Base-by-base conservation (phyloP, 2,797 vertebrate genomes). In the Labroides dimidiatus region DNA sequence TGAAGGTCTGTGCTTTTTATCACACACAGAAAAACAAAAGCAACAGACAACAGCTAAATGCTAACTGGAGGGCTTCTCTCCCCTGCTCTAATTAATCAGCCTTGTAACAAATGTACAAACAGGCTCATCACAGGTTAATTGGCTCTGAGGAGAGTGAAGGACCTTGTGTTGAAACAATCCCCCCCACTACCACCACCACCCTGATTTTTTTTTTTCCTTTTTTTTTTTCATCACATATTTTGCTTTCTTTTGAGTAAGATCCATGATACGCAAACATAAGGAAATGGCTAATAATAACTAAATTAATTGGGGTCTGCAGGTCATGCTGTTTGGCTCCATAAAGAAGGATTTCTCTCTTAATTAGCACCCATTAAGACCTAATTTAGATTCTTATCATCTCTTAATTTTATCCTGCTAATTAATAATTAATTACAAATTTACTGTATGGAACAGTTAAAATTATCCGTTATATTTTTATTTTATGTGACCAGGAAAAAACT, bases 21-120 rank as follows among this genome's bases (percentile, higher is more conserved):
- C 71, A 84, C 77, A 94, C 92, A n/a, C 90, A 80, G 87, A 8
- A 50, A 45, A 50, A 64, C 36, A 90, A 4, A 93, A 80, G 69
- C 71, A 86, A 86, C 87, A 91, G 79, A 92, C 91, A 87, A 88
- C 87, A 77, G 92, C 91, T 68, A 92, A 82, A 64, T 88, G 89
- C 0, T 93, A 89, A 96, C 94, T 95, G 94, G 90, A 77, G 78
- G 92, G 88, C 84, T 87, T 71, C 80, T 84, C 75, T 92, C 84
- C 84, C 81, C 87, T 67, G 73, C 92, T 93, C 95, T 93, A 94
- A 96, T 96, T 95, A 96, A 95, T 93, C 94, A 95, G 92, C 89
- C 87, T 91, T 91, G 91, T n/a, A n/a, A n/a, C n/a, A n/a, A n/a
- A n/a, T n/a, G n/a, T 90, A 91, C 93, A 91, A 92, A 41, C 86